phyloP scores from a whole-genome alignment of 2,113 vertebrate genomes.

The Formicarius rufipectus region DNA sequence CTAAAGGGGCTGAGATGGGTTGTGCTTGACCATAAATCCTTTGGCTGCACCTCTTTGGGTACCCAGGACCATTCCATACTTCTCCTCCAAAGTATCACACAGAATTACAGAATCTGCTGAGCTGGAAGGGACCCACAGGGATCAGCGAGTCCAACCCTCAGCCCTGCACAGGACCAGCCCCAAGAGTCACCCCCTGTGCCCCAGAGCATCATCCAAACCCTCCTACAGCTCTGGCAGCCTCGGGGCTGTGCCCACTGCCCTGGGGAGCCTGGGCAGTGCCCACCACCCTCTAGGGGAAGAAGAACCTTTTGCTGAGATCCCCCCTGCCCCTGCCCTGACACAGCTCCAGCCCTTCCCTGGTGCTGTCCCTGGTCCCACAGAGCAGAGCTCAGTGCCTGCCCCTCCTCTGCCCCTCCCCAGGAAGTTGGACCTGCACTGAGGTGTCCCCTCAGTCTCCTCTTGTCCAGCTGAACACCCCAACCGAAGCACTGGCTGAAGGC shows the following conservation, averaged over 20 bases:
- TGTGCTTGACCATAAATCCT: neutral
- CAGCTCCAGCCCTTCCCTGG: neutral
- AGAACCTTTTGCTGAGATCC: neutral
- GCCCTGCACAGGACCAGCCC: neutral
- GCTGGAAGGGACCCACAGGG: neutral
- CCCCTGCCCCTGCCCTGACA: neutral
- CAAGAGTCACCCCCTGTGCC: neutral
- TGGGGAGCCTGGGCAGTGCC: neutral
- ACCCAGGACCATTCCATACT: rapidly evolving
- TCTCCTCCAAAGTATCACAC: neutral
- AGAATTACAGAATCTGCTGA: neutral
- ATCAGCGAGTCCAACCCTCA: neutral
- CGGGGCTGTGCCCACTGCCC: neutral
- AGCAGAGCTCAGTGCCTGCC: neutral
- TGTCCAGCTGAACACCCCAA: neutral
- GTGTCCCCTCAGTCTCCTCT: neutral
- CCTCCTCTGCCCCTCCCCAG: neutral
- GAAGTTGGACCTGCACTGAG: neutral
- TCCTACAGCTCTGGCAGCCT: neutral
- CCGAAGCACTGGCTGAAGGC: neutral
- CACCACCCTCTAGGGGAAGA: neutral
- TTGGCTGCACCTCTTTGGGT: neutral
- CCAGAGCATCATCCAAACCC: neutral
- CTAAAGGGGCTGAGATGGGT: neutral
- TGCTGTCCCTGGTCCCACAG: neutral